Evolutionary conservation across 2,113 vertebrate genomes (phyloP), one percentile per base, ranked within the genome.

Genomic region (Gymnorhina tibicen): DNA sequence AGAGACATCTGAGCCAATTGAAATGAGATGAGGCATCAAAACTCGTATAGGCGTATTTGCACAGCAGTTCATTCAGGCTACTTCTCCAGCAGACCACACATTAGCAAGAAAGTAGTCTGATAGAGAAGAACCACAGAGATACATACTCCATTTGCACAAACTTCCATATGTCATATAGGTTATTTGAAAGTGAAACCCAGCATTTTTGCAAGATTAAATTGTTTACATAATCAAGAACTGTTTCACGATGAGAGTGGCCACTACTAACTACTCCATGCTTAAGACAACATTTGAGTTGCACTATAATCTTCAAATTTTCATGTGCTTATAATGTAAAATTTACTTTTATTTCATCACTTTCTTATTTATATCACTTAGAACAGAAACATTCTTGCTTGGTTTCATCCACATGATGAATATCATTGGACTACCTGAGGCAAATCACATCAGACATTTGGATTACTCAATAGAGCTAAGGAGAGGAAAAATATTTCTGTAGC

Each of bases 21-120:
- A 39, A 67, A 13, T 0, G 3, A 75, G 27, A 33, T 32, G 42
- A 67, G 69, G 60, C 47, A 82, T 60, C 15, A 63, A 56, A 70
- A 68, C 30, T 26, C 0, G 0, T 13, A 35, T 0, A 27, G 23
- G 33, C 1, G 0, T 23, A 32, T 37, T 35, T 33, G 44, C 63
- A 58, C 41, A 83, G 53, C 41, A 39, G 35, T 24, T 79, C n/a
- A 49, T 15, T n/a, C 50, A 35, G 76, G 42, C 30, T 49, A 9
- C 23, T 63, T 62, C 39, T 74, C 17, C 63, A 81, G 50, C 13
- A 89, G 62, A 58, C 23, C 55, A 50, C 41, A 46, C 0, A 3
- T 28, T 62, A 93, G 52, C 0, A 0, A 76, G 18, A 79, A 55
- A 72, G 20, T 19, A 82, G 26, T 22, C 20, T 60, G 44, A 50